Evolutionary conservation across 1,140 invertebrate genomes (phyloP).

Genomic region (Eueides isabella): DNA sequence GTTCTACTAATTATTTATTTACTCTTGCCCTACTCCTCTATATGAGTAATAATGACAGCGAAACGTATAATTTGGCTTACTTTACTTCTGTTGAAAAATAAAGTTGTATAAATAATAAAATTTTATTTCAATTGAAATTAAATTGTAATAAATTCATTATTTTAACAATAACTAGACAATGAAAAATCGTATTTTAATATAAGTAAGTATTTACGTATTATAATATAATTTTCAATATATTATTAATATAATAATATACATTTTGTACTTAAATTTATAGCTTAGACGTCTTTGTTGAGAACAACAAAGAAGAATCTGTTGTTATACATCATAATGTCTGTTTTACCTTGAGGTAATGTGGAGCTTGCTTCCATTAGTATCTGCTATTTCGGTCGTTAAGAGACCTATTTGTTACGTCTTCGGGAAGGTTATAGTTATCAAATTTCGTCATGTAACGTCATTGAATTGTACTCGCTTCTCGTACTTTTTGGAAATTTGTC

Average conservation of each 20-base stretch:
- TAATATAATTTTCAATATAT: too few species aligned
- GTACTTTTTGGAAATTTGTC: background rate
- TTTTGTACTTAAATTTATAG: background rate
- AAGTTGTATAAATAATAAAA: too few species aligned
- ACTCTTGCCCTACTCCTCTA: too few species aligned
- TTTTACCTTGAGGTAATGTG: slow-evolving; percentile 62
- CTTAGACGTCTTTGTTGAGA: slow-evolving; percentile 1
- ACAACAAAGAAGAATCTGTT: slow-evolving; percentile 25
- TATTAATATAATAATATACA: background rate
- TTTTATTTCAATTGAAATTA: too few species aligned
- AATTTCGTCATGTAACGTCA: slow-evolving; percentile 30
- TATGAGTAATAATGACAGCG: background rate
- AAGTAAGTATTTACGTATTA: too few species aligned
- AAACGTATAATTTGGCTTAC: too few species aligned
- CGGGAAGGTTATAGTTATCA: slow-evolving; percentile 55
- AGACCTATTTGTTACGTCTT: slow-evolving; percentile 60
- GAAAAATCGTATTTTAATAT: too few species aligned
- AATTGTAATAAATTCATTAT: too few species aligned
- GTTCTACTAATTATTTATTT: too few species aligned
- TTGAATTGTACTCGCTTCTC: background rate
- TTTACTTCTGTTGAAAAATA: too few species aligned
- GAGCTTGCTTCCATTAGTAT: slow-evolving; percentile 47
- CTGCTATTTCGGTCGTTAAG: slow-evolving; percentile 48
- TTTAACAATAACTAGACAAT: too few species aligned
- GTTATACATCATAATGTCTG: slow-evolving; percentile 17